Base-by-base conservation (phyloP, 1,140 invertebrate genomes). In the Aphelenchoides avenae region DNA sequence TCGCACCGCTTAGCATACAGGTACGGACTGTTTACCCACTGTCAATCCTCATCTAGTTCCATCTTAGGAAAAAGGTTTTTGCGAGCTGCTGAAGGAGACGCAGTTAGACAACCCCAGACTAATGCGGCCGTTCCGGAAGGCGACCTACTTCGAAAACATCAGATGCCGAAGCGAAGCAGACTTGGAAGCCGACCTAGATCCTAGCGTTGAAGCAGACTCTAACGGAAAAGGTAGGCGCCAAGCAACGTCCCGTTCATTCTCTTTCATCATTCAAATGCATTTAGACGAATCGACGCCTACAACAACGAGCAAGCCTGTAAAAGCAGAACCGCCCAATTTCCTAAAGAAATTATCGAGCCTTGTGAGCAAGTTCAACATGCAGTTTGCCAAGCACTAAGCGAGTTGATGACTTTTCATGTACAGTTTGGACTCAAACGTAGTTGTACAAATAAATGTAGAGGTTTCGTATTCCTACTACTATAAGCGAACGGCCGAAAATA, bases 141-240 rank as follows among this genome's bases (percentile, higher is more conserved):
- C 73, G 31, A 64, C 58, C 13, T 77, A 75, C 50, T 76, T 74
- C 43, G 73, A 75, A 51, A 75, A 74, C 34, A 73, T 75, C 34
- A 54, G 62, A 9, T 73, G 71, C 51, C 52, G 64, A 6, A 52
- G 11, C 27, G 11, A 30, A 56, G 9, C 13, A 56, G 7, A 34
- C 15, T 18, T 26, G 6, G 40, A 40, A 51, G 33, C 11, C 30
- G 41, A 54, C 15, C 22, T 18, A 37, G 3, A 20, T 37, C 7
- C 15, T 24, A 39, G 3, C 11, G 9, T 6, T 13, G 20, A 55
- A 57, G 20, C 11, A 13, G 41, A 61, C 15, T n/a, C 22, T 20
- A 6, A 56, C 26, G 58, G n/a, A 9, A 20, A 29, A 61, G 29
- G 20, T 30, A 15, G 57, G 37, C 5, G 39, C 41, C 20, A 22